phyloP scores from a whole-genome alignment of 2,888 invertebrate species.

The Dasypolia templi region DNA sequence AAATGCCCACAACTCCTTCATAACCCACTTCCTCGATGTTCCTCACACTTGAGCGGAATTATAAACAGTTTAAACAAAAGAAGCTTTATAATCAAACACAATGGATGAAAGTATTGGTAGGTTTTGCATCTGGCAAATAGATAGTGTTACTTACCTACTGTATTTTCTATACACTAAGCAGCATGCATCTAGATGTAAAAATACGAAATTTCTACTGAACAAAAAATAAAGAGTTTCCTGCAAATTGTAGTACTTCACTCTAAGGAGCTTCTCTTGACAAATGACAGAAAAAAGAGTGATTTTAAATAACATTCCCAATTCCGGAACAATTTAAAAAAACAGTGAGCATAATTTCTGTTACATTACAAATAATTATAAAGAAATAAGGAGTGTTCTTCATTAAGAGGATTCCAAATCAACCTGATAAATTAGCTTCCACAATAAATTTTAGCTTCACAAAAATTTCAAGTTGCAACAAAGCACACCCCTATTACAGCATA shows the following conservation, averaged over 20 bases:
- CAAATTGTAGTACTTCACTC: background rate
- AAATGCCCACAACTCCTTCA: slow-evolving; percentile 49
- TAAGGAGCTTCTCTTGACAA: background rate
- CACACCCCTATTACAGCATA: slow-evolving; percentile 79
- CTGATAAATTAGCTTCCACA: background rate
- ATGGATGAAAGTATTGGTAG: slow-evolving; percentile 34
- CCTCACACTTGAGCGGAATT: slow-evolving; percentile 54
- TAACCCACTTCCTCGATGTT: slow-evolving; percentile 43
- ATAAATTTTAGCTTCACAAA: background rate
- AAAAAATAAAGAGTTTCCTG: too few relatives aligned
- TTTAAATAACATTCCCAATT: background rate
- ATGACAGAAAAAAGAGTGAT: background rate
- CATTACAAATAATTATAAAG: background rate
- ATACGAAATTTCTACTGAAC: background rate
- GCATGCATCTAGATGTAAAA: background rate
- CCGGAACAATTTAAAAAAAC: background rate
- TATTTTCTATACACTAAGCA: background rate
- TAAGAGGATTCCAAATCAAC: background rate
- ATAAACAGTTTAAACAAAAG: slow-evolving; percentile 62
- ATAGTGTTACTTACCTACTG: background rate
- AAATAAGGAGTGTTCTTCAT: background rate
- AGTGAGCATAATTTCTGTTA: background rate
- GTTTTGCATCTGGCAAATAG: background rate
- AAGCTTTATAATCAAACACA: slow-evolving; percentile 49
- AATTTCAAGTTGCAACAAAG: slow-evolving; percentile 3